Evolutionary conservation across 2,797 vertebrate species (phyloP).

Genomic region (Poliocrania exsul): DNA sequence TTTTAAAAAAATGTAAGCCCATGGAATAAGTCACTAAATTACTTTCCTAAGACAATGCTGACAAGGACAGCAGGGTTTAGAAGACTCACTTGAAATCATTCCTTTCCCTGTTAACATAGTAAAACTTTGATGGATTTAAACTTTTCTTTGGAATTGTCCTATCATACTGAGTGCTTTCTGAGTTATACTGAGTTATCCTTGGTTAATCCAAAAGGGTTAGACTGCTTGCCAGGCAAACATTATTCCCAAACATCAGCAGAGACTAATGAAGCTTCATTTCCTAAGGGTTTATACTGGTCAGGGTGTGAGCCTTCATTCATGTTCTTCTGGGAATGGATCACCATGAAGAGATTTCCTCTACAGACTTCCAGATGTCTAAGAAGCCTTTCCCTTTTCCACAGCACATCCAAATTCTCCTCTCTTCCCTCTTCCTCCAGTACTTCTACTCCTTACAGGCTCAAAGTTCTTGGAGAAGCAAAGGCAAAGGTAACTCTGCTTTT

Average conservation of each 20-base stretch:
- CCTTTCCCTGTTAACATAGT: neutral
- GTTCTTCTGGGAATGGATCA: neutral
- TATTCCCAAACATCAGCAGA: neutral
- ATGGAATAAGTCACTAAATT: neutral
- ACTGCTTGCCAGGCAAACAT: neutral
- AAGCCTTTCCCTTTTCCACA: neutral
- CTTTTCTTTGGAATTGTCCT: neutral
- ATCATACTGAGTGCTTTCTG: neutral
- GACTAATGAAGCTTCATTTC: neutral
- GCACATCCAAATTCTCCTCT: neutral
- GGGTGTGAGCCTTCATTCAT: neutral
- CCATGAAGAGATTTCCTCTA: neutral
- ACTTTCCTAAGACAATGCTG: neutral
- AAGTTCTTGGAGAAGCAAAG: neutral
- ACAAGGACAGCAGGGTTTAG: neutral
- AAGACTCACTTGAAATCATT: neutral
- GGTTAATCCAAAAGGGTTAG: neutral
- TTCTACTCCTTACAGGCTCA: neutral
- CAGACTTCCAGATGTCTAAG: neutral
- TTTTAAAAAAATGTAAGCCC: neutral
- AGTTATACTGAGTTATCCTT: too few species aligned
- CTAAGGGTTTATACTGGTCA: neutral
- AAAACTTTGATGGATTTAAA: neutral
- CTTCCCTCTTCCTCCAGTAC: neutral
- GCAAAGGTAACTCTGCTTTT: neutral